These are phyloP conservation scores for Metellina segmentata DNA, from an alignment of 2,888 invertebrate species.

Conservation along the genomic window DNA sequence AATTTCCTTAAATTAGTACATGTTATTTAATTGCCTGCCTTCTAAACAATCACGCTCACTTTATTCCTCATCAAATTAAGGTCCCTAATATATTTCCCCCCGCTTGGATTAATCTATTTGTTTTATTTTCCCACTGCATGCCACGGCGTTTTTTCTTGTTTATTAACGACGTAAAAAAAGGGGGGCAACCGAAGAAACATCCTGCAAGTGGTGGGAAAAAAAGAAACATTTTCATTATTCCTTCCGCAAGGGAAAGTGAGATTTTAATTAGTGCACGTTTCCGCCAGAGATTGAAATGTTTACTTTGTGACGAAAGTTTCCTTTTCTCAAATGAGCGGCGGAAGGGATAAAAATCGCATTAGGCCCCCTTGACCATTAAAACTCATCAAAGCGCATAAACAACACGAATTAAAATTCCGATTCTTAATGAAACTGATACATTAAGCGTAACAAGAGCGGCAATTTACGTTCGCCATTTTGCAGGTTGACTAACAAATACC, in stretches of 20 bases:
- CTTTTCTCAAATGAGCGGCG: neutral
- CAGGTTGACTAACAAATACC: constrained; percentile 22
- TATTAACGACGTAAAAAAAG: too few relatives aligned
- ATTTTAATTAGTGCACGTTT: neutral
- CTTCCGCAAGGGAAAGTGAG: neutral
- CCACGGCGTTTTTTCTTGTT: too few relatives aligned
- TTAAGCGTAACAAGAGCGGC: constrained; percentile 6
- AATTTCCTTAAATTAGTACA: too few relatives aligned
- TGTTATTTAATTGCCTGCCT: too few relatives aligned
- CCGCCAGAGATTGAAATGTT: neutral
- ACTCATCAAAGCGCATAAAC: constrained; percentile 11
- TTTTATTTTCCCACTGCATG: too few relatives aligned
- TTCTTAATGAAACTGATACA: constrained; percentile 51
- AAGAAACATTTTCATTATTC: too few relatives aligned
- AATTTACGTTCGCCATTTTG: constrained; percentile 26
- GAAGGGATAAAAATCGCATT: neutral
- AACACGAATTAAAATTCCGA: constrained; percentile 42
- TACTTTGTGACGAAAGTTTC: neutral
- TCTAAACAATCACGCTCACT: too few relatives aligned
- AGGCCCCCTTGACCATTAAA: constrained; percentile 8
- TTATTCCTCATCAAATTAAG: too few relatives aligned
- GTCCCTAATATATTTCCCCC: too few relatives aligned
- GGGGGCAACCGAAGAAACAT: too few relatives aligned
- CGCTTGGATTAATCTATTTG: too few relatives aligned
- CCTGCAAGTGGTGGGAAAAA: too few relatives aligned